Evolutionary conservation across 2,888 invertebrate species (phyloP).

Genomic region (Eudasyphora cyanicolor): DNA sequence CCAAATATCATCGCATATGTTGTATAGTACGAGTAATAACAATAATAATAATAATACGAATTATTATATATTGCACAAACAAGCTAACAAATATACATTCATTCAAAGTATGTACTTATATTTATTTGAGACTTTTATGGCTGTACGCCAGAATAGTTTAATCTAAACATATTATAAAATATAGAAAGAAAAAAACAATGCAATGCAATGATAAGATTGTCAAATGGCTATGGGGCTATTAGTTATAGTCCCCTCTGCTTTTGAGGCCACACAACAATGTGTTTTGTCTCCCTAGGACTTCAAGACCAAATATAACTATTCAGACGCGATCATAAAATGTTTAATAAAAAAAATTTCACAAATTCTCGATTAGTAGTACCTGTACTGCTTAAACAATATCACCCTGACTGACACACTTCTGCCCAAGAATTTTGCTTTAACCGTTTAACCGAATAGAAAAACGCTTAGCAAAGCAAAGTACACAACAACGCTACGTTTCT

Average conservation of each 20-base stretch:
- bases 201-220: constrained; percentile 32
- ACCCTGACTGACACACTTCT: neutral
- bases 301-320: neutral
- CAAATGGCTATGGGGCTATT: neutral
- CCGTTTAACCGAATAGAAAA: neutral
- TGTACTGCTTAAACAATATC: neutral
- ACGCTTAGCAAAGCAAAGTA: neutral
- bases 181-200: neutral
- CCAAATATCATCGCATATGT: constrained; percentile 32
- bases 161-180: constrained; percentile 34
- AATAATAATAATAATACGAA: neutral
- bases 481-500: neutral
- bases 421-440: neutral
- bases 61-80: constrained; percentile 1
- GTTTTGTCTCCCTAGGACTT: neutral
- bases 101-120: neutral
- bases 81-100: neutral
- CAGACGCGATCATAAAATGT: neutral
- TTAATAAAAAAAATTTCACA: constrained; percentile 6
- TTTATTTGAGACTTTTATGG: neutral
- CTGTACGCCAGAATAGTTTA: constrained; percentile 31
- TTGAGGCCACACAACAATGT: neutral
- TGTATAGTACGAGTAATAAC: neutral
- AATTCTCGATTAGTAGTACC: neutral
- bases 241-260: neutral